Base-by-base conservation (phyloP, 2,797 vertebrate genomes). In the Rhinogobio ventralis region DNA sequence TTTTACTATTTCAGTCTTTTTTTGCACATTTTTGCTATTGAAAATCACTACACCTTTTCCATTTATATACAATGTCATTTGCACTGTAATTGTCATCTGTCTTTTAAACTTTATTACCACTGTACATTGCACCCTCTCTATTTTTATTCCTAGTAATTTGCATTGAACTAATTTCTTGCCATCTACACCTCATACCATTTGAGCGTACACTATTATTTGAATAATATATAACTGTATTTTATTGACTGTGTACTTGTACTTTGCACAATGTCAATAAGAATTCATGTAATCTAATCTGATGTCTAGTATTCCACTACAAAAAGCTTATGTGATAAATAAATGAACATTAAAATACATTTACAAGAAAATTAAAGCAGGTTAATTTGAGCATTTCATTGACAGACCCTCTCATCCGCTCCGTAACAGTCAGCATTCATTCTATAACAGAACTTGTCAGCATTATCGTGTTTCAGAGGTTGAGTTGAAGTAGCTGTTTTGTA, bases 221-320 rank as follows among this genome's bases (percentile, higher is more conserved):
- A 45, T n/a, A 45, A 45, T 71, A 45, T 77, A 20, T 77, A 77
- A 62, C 55, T 45, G 49, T 14, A 77, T 20, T 78, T 62, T 78
- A 78, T 20, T 62, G 55, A n/a, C 15, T 20, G 39, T 45, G 75
- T 62, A 62, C 55, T 45, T 62, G 75, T 78, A 45, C 75, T 78
- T 78, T 78, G 39, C 75, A 55, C 75, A 62, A 4, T 20, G 19
- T 20, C 20, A 28, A 28, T 45, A 28, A 45, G 1, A 57, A 7
- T 28, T 1, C 13, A 62, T 45, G 53, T 30, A 20, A 62, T 77
- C 55, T 62, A 55, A 39, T 75, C 20, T 57, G 39, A 39, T 42
- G 57, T 55, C 11, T 36, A 53, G 28, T 19, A 78, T 78, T 64
- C 10, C 9, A 45, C 15, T 36, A 33, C 28, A 55, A 8, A 74